Percentiles rank a stretch among this genome's conserved stretches.
Evolutionary conservation across 2,888 invertebrate species (phyloP).

Genomic region (Vanessa cardui): DNA sequence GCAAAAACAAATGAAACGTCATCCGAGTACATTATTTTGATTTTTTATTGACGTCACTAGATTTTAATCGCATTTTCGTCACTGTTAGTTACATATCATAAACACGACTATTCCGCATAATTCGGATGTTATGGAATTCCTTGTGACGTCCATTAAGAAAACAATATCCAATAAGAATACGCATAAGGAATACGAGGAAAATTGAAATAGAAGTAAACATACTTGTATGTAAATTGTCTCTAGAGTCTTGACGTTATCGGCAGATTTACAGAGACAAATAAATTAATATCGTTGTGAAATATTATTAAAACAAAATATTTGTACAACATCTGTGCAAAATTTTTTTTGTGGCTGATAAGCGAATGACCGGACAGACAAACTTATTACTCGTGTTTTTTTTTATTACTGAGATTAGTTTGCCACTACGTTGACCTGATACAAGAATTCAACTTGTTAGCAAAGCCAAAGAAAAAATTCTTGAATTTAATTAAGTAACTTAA

Average conservation of each 20-base stretch:
- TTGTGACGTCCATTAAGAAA: background rate
- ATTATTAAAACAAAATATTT: too few relatives aligned
- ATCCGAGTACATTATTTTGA: background rate
- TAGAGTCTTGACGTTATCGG: too few relatives aligned
- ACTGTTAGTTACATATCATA: background rate
- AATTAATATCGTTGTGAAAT: too few relatives aligned
- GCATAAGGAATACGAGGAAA: background rate
- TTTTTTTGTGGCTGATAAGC: too few relatives aligned
- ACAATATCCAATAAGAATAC: background rate
- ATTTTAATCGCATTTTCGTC: slow-evolving; percentile 7
- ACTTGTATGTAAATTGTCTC: too few relatives aligned
- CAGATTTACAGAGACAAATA: too few relatives aligned
- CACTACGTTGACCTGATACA: background rate
- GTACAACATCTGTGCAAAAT: too few relatives aligned
- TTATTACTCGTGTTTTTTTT: too few relatives aligned
- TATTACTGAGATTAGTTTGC: too few relatives aligned
- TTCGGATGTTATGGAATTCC: background rate
- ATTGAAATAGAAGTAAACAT: background rate
- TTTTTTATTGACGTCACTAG: slow-evolving; percentile 20
- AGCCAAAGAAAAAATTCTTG: background rate
- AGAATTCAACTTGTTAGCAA: background rate
- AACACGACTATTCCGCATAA: background rate
- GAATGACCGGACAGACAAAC: too few relatives aligned
- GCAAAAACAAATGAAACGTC: slow-evolving; percentile 18
- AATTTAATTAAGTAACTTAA: background rate